Base-by-base conservation (phyloP, 2,888 invertebrate genomes). In the Antitype chi region DNA sequence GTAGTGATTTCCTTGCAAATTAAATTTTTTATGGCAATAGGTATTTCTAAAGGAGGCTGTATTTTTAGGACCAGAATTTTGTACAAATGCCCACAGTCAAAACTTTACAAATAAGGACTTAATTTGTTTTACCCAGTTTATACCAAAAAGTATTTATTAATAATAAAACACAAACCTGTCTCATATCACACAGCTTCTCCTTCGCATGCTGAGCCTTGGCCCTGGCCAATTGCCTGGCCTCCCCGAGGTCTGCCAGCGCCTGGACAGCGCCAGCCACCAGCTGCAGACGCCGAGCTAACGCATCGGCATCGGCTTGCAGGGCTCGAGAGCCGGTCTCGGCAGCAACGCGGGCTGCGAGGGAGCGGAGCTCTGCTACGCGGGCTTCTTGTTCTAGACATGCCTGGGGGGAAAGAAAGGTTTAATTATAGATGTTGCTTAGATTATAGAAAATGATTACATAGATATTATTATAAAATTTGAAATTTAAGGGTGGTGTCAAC, bases 291-390 rank as follows among this genome's bases (percentile, higher is more conserved):
- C 97, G 97, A 62, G 98, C 98, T 71, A 98, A 94, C 0, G 98
- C 98, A 88, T 98, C 98, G 20, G 98, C 97, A 93, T 98, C 98
- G 47, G 98, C 97, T 82, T 98, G 98, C 78, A 98, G 96, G 1
- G 98, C 97, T 7, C 97, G 97, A 49, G 98, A 97, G 23, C 98
- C 98, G 17, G 98, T 98, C 91, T 98, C 98, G 43, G 97, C 97
- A 0, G 98, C 98, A 74, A 98, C 98, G 86, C 98, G 97, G 0
- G 98, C 97, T 4, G 98, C 98, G 78, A 98, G 97, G 25, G 98
- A 97, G 6, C 98, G 97, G 43, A 98, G 96, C 90, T 98, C 98
- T 43, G 98, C 97, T 80, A 98, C 98, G 87, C 98, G 98, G 49
- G 97, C 97, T 83, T 97, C 98, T 92, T 98, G 97, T 92, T 98